These are phyloP conservation scores for Phymastichus coffea DNA, from an alignment of 1,140 invertebrate genomes.

Conservation along the genomic window DNA sequence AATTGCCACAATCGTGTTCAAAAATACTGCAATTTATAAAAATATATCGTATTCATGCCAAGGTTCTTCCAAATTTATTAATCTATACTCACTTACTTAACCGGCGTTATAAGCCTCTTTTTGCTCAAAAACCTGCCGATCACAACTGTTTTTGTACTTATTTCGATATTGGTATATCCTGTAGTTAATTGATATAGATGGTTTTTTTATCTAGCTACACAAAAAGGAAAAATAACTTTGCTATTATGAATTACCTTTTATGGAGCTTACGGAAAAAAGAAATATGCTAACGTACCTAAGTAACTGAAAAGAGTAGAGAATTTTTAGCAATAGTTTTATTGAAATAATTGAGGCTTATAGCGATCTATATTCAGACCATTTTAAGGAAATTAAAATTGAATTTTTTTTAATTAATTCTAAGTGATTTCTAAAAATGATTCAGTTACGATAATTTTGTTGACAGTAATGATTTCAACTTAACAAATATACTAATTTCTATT, in stretches of 20 bases:
- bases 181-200: not conserved
- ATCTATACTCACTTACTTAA: constrained; percentile 14
- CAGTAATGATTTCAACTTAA: not conserved
- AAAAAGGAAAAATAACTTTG: constrained; percentile 18
- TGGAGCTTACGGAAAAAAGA: no score
- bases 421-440: no score
- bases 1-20: not conserved
- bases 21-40: not conserved
- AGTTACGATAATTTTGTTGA: no score
- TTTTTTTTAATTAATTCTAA: no score
- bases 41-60: constrained; percentile 15
- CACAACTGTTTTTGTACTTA: constrained; percentile 12
- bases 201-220: constrained; percentile 14
- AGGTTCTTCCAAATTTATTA: constrained; percentile 7
- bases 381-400: no score
- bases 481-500: constrained; percentile 2
- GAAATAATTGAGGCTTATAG: no score
- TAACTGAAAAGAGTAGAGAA: no score
- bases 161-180: constrained; percentile 14
- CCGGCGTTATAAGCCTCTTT: constrained; percentile 5
- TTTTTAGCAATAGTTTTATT: no score
- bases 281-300: no score
- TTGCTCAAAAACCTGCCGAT: constrained; percentile 11
- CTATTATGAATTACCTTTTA: no score
- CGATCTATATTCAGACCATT: no score